Conservation (phyloP, 23 tunicate species). For the Styela plicata region DNA sequence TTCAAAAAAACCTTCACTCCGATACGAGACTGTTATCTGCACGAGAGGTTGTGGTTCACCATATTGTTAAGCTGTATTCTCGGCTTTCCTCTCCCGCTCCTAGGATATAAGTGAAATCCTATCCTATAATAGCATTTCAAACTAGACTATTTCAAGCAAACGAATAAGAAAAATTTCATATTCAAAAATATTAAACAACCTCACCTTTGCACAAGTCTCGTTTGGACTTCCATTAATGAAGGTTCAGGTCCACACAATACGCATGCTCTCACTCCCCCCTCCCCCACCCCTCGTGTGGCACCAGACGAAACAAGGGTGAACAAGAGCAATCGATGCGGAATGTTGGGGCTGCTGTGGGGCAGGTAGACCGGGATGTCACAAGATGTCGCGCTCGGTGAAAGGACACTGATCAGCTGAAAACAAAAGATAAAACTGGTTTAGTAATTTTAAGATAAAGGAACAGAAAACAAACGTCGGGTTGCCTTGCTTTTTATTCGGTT, state of each 20-base stretch:
- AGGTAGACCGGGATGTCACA: slow-evolving; percentile 80
- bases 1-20: too few species aligned
- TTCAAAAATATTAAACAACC: not conserved
- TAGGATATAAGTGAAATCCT: too few species aligned
- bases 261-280: slow-evolving; percentile 71
- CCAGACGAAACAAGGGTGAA: slow-evolving; percentile 58
- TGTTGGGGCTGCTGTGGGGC: slow-evolving; percentile 79
- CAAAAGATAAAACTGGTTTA: too few species aligned
- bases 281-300: not conserved
- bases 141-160: too few species aligned
- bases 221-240: slow-evolving; percentile 58
- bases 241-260: slow-evolving; percentile 93
- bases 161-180: too few species aligned
- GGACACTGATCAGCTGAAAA: slow-evolving; percentile 57
- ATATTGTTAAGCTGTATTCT: too few species aligned
- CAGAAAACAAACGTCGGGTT: too few species aligned
- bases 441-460: too few species aligned
- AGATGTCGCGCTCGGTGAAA: slow-evolving; percentile 52
- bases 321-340: slow-evolving; percentile 66
- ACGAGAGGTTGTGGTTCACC: too few species aligned
- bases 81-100: too few species aligned
- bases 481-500: not conserved
- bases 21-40: too few species aligned
- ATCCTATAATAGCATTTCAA: too few species aligned
- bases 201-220: slow-evolving; percentile 59